Conservation (phyloP, 2,888 invertebrate species). For the Rhagophthalmus giganteus region DNA sequence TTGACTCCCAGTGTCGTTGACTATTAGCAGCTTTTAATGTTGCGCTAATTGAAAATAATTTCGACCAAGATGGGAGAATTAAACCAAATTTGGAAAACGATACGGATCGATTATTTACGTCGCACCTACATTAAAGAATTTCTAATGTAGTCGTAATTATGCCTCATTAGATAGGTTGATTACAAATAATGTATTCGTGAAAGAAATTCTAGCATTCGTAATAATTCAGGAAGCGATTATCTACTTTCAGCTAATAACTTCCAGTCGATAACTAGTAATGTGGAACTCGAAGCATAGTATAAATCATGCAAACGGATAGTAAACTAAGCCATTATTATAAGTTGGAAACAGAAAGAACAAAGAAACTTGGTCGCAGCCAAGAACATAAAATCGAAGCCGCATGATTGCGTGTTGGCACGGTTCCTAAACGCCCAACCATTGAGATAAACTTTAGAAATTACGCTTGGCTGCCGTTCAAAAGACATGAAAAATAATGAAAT, state of each 20-base stretch:
- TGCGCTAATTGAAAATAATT: constrained; percentile 36
- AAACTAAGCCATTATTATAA: constrained; percentile 10
- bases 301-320: constrained; percentile 18
- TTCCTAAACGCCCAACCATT: constrained; percentile 21
- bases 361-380: constrained; percentile 10
- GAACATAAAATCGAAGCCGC: constrained; percentile 17
- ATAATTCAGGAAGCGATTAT: constrained; percentile 13
- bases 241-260: constrained; percentile 12
- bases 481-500: constrained; percentile 19
- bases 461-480: constrained; percentile 20
- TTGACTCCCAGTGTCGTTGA: constrained; percentile 46
- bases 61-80: constrained; percentile 9
- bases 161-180: too few species aligned
- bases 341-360: constrained; percentile 15
- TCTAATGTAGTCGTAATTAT: too few species aligned
- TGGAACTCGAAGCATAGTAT: constrained; percentile 7
- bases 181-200: constrained; percentile 1
- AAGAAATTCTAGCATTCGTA: constrained; percentile 1
- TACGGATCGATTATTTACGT: too few species aligned
- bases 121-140: background rate
- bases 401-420: constrained; percentile 23
- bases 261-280: constrained; percentile 13
- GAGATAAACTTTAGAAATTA: constrained; percentile 23
- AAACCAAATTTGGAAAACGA: too few species aligned
- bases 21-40: constrained; percentile 43